Base-by-base conservation (phyloP, 2,888 invertebrate species). In the Trissoscelio sp. region DNA sequence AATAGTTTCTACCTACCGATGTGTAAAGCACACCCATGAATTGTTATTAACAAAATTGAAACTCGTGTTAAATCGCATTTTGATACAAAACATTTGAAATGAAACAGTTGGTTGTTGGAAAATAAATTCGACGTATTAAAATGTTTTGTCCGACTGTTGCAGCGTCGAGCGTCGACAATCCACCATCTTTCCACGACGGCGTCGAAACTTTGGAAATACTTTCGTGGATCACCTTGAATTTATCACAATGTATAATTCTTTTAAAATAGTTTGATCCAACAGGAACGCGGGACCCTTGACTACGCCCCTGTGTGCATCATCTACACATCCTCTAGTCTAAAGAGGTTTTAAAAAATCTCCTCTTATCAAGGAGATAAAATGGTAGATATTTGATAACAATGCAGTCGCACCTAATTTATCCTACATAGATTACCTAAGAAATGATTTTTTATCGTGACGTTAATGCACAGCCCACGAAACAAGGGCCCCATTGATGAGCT, bases 191-290 rank as follows among this genome's bases (percentile, higher is more conserved):
- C 74, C 67, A 79, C 60, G 73, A 67, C 81, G 66, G 60, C 48
- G 72, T 75, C 75, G 72, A 83, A 84, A 82, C 83, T 85, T 88
- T 86, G 88, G 89, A 90, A 90, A 91, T 91, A 91, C 91, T 91
- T 91, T 91, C 91, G 90, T 90, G 88, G 89, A 91, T 91, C 90
- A 91, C 90, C 89, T 89, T 89, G 86, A 88, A 90, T 89, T 91
- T 91, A 91, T 91, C 91, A 91, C 91, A 91, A 91, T 91, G 86
- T 88, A 86, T 86, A 86, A 87, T 60, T 81, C 75, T 83, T 70
- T 67, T 57, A 82, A 74, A 77, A 77, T 80, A 77, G 80, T 85
- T 83, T 80, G 73, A 83, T 85, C 83, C 84, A 84, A 85, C 83
- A 83, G 84, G 84, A 86, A 83, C 83, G 84, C 81, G 77, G 82